Base-by-base conservation (phyloP, 1,140 invertebrate genomes). In the Bombus pascuorum region DNA sequence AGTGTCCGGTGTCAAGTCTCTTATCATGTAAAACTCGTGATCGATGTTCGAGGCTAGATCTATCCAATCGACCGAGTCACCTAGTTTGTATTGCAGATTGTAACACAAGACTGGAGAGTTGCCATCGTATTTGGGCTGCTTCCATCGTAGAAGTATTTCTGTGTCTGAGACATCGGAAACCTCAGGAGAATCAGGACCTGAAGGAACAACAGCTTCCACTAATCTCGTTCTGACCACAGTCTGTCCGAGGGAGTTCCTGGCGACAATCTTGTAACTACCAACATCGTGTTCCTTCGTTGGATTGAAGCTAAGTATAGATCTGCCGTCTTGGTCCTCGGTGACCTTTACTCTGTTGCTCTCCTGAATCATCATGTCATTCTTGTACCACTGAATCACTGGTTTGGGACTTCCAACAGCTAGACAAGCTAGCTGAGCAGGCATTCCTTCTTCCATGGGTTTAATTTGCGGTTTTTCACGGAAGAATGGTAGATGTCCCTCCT, bases 231-330 rank as follows among this genome's bases (percentile, higher is more conserved):
- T 95, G 1, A 97, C 96, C 0, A 97, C 96, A 1, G 97, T 98
- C 91, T 98, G 97, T 22, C 97, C 97, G 37, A 97, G 96, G 87
- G 97, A 97, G 91, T 99, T 99, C 37, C 98, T 95, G 1, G 99
- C 99, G 3, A 99, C 98, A 22, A 98, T 98, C 94, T 99, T 99
- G 94, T 99, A 99, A 87, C 98, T 97, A 1, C 99, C 99, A 65
- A 97, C 96, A 94, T 99, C 98, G 87, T 97, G 97, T 86, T 97
- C 96, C 74, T 97, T 95, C 1, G 97, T 97, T 2, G 98, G 97
- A 57, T 97, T 96, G 74, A 99, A 97, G 70, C 96, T 96, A 18
- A 98, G 94, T 53, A 98, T 97, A 0, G 97, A 98, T 76, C 98
- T 96, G 0, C 98, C 98, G 57, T 97, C 96, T 39, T 97, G 96